Evolutionary conservation across 1,140 invertebrate species (phyloP).

Genomic region (Cyclargus thomasi): DNA sequence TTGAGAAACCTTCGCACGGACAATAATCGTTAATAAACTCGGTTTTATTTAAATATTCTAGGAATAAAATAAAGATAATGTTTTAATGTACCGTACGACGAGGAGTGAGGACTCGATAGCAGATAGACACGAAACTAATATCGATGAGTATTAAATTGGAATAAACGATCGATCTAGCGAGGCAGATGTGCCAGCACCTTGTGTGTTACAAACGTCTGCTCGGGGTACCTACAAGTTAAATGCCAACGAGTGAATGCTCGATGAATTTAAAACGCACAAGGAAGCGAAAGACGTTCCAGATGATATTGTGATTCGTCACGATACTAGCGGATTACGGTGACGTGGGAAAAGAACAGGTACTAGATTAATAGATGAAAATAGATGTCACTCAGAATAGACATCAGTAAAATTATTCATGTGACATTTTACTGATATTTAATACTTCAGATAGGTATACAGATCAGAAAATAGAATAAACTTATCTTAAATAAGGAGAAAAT

Average conservation of each 20-base stretch:
- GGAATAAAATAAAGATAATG: background rate
- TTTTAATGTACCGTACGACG: background rate
- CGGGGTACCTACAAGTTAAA: background rate
- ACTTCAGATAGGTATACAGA: too few species aligned
- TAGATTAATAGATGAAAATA: background rate
- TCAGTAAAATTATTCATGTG: too few species aligned
- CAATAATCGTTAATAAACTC: background rate
- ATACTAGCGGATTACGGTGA: background rate
- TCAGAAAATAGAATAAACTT: too few species aligned
- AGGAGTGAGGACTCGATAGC: background rate
- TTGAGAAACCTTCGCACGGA: background rate
- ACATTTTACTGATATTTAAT: too few species aligned
- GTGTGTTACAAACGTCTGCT: background rate
- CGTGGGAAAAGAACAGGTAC: background rate
- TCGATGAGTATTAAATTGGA: background rate
- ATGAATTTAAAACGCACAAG: background rate
- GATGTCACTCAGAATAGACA: too few species aligned
- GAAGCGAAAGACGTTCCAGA: slow-evolving; percentile 2
- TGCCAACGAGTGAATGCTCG: background rate
- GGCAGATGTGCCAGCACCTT: slow-evolving; percentile 6
- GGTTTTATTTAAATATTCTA: background rate
- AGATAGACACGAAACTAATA: background rate
- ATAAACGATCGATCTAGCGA: background rate
- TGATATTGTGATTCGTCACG: background rate
- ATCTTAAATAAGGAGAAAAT: too few species aligned